Conservation (phyloP, 2,797 vertebrate species). For the Tolypeutes matacus region DNA sequence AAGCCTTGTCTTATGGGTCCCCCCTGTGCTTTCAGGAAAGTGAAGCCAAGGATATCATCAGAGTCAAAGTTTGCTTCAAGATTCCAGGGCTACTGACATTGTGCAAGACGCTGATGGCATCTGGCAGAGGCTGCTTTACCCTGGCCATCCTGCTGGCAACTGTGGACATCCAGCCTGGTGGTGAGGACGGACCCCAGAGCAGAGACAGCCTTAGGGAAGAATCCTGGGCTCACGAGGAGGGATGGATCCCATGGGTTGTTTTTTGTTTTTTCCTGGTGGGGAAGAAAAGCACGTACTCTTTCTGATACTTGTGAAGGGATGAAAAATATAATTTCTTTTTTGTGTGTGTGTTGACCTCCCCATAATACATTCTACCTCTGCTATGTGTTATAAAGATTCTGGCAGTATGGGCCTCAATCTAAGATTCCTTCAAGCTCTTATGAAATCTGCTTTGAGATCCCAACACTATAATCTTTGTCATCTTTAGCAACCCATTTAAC, state of each 20-base stretch:
- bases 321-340: neutral
- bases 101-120: fast-evolving
- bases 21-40: neutral
- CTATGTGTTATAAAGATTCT: neutral
- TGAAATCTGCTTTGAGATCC: neutral
- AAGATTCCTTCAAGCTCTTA: neutral
- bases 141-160: constrained; percentile 59
- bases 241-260: neutral
- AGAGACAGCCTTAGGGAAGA: neutral
- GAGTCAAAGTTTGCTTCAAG: neutral
- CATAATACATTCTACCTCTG: neutral
- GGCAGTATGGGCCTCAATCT: neutral
- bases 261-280: neutral
- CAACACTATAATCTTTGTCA: no score
- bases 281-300: constrained; percentile 21
- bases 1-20: neutral
- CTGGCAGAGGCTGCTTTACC: neutral
- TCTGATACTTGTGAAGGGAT: neutral
- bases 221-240: neutral
- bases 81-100: neutral
- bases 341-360: neutral
- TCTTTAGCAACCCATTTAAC: no score
- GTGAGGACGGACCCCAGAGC: constrained; percentile 23
- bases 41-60: neutral
- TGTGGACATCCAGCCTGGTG: constrained; percentile 29